Base-by-base conservation (phyloP, 2,113 vertebrate species). In the Phalacrocorax pelagicus region DNA sequence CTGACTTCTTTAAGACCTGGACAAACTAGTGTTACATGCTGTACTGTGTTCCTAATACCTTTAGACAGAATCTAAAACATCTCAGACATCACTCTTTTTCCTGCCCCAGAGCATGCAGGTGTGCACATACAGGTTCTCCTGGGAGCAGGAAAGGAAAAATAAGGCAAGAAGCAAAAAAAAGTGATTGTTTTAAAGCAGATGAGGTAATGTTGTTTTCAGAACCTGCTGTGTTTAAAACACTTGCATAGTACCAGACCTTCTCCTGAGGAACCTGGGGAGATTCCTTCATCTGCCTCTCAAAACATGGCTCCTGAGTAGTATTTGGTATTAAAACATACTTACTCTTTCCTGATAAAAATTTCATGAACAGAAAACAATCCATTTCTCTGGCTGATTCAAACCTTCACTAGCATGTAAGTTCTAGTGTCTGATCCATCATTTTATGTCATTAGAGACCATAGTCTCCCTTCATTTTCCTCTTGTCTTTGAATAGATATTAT, bases 11-110 rank as follows among this genome's bases (percentile, higher is more conserved):
- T n/a, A 62, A 82, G 79, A 38, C 22, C 2, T 2, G 2, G 18
- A 34, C n/a, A 71, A 30, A 15, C 15, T 38, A 1, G 1, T 10
- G 52, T 24, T 47, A 22, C 57, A 24, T 79, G 62, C 72, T 80
- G 22, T 40, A 15, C 15, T 34, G 12, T 77, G 8, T 61, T 72
- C 30, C 1, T 4, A 34, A 30, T 44, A 27, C 47, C 36, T 59
- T 74, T 26, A 84, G 38, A 11, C 22, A 69, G 63, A 78, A 27
- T 22, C 51, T 11, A 30, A 26, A 66, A 6, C 15, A 18, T 46
- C 52, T 66, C 0, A 0, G 38, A 9, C 19, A 29, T 59, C 8
- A 5, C 11, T 44, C 20, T 20, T 63, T 10, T 66, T 23, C 22
- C 44, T n/a, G 22, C 6, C 18, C 12, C 22, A 8, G 12, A 36